phyloP scores from a whole-genome alignment of 2,888 invertebrate species.

The Sabatieria punctata region DNA sequence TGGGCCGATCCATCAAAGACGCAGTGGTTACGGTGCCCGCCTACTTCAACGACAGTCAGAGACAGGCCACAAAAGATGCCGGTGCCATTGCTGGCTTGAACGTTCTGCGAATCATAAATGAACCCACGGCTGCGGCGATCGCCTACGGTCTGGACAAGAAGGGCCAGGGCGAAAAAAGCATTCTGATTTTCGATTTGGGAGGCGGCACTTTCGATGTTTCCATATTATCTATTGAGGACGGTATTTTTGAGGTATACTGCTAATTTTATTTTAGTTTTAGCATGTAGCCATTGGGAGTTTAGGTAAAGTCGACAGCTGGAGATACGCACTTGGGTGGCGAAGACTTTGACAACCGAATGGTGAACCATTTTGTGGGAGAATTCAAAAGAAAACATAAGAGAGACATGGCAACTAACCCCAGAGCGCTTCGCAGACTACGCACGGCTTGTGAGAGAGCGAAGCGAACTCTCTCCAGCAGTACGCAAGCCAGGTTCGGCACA shows the following conservation, averaged over 20 bases:
- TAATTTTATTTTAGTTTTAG: too few species aligned
- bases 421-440: slow-evolving; percentile 70
- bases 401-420: slow-evolving; percentile 65
- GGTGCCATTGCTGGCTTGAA: slow-evolving; percentile 33
- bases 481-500: slow-evolving; percentile 33
- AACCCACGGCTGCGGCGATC: slow-evolving; percentile 46
- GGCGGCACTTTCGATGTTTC: slow-evolving; percentile 92
- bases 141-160: slow-evolving; percentile 48
- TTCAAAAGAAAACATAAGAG: slow-evolving; percentile 56
- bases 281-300: too few species aligned
- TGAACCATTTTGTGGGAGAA: slow-evolving; percentile 36
- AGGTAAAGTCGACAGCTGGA: slow-evolving; percentile 72
- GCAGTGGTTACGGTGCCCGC: slow-evolving; percentile 79
- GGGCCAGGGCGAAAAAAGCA: slow-evolving; percentile 38
- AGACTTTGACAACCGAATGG: slow-evolving; percentile 44
- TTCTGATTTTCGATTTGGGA: slow-evolving; percentile 48
- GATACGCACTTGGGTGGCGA: slow-evolving; percentile 52
- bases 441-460: slow-evolving; percentile 63
- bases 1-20: slow-evolving; percentile 58
- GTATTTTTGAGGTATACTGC: slow-evolving; percentile 70
- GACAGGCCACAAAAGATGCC: slow-evolving; percentile 43
- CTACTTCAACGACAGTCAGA: slow-evolving; percentile 48
- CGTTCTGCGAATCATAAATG: slow-evolving; percentile 34
- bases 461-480: slow-evolving; percentile 41
- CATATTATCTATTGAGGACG: slow-evolving; percentile 73